Percentiles rank a stretch among this genome's conserved stretches.
phyloP scores from a whole-genome alignment of 2,888 invertebrate genomes.

The Tenthredo livida region DNA sequence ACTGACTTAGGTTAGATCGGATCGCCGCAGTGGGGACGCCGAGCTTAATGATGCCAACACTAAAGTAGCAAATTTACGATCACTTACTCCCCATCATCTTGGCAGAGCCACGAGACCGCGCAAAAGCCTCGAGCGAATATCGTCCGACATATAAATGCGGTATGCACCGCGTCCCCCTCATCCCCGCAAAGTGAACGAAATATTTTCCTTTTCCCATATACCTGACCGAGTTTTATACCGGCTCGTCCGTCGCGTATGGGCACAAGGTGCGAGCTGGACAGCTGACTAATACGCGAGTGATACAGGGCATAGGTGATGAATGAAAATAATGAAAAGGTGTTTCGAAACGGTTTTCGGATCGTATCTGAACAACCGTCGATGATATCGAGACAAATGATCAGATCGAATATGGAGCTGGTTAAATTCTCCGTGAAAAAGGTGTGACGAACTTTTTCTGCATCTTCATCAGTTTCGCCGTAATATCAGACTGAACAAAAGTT shows the following conservation, averaged over 20 bases:
- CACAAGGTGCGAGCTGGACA: no score
- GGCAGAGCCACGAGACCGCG: conserved; percentile 57
- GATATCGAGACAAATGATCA: background rate
- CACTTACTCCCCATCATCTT: conserved; percentile 35
- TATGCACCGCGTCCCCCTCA: background rate
- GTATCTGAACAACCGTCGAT: background rate
- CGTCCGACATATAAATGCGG: conserved; percentile 11
- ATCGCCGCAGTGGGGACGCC: background rate
- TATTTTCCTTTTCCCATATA: no score
- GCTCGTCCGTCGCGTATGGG: no score
- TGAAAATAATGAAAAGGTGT: no score
- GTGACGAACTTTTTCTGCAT: background rate
- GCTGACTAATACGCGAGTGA: no score
- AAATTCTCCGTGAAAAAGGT: background rate
- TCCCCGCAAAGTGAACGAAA: no score
- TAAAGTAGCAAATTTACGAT: conserved; percentile 50
- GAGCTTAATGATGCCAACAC: conserved; percentile 44
- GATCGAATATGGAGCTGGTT: background rate
- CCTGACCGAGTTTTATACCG: no score
- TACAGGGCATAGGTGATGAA: no score
- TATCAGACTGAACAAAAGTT: no score
- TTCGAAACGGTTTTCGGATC: background rate
- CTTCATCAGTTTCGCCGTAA: background rate
- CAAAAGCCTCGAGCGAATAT: conserved; percentile 60
- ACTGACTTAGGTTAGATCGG: background rate